Conservation (phyloP, 2,797 vertebrate genomes). For the Brotula barbata region DNA sequence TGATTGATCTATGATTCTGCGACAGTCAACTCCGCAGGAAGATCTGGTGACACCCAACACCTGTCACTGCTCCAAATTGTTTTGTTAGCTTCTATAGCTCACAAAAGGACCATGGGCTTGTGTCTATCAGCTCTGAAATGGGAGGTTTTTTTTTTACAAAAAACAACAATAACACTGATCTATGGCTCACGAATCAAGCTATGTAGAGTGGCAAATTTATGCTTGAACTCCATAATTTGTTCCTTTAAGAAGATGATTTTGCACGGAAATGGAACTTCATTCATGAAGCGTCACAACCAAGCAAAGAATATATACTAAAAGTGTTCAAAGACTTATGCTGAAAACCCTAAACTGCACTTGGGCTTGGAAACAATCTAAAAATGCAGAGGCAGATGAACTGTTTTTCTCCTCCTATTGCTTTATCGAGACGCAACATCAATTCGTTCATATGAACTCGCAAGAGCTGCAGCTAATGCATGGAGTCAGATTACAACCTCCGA, state of each 20-base stretch:
- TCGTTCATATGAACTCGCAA: slow-evolving; percentile 72
- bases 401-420: slow-evolving; percentile 34
- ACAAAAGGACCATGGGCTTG: slow-evolving; percentile 26
- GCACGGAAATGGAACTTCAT: slow-evolving; percentile 1
- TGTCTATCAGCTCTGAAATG: slow-evolving; percentile 47
- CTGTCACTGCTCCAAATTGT: slow-evolving; percentile 50
- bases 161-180: slow-evolving; percentile 32
- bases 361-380: slow-evolving; percentile 39
- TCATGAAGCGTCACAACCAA: slow-evolving; percentile 13
- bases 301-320: slow-evolving; percentile 20
- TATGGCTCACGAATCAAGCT: slow-evolving; percentile 10
- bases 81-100: slow-evolving; percentile 47
- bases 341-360: slow-evolving; percentile 37
- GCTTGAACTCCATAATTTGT: slow-evolving; percentile 27
- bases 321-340: slow-evolving; percentile 39
- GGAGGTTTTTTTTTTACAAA: slow-evolving; percentile 46
- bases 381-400: slow-evolving; percentile 49
- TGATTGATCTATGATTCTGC: slow-evolving; percentile 69
- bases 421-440: slow-evolving; percentile 54
- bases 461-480: slow-evolving; percentile 67
- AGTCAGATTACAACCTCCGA: slow-evolving; percentile 74
- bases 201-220: slow-evolving; percentile 18
- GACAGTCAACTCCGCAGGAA: slow-evolving; percentile 45
- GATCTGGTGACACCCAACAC: slow-evolving; percentile 66
- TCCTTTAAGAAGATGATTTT: slow-evolving; percentile 28